These are phyloP conservation scores for Xestia xanthographa DNA, from an alignment of 2,888 invertebrate genomes.

Conservation along the genomic window DNA sequence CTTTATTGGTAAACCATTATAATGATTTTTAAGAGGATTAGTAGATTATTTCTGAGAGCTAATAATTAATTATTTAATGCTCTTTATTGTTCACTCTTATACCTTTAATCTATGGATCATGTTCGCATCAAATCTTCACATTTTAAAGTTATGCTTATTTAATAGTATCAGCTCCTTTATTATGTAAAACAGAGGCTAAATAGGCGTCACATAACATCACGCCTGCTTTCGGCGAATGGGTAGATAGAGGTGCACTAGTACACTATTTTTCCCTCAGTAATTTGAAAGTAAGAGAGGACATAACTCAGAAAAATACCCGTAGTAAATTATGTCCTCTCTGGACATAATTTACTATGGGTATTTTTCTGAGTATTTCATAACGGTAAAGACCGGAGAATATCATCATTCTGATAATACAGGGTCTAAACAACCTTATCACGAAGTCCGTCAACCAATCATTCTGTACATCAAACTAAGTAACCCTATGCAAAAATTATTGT, in stretches of 20 bases:
- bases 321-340: no score
- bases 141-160: background rate
- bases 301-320: no score
- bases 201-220: background rate
- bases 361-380: no score
- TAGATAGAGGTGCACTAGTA: background rate
- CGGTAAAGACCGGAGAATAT: no score
- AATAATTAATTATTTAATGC: background rate
- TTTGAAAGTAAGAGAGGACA: no score
- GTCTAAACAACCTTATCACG: no score
- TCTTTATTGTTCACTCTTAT: background rate
- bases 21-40: background rate
- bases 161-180: background rate
- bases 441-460: no score
- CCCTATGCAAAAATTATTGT: no score
- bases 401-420: no score
- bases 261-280: no score
- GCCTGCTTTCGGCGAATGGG: background rate
- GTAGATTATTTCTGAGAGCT: background rate
- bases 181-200: background rate
- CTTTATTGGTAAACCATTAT: background rate
- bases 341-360: no score
- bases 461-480: no score
- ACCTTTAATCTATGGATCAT: background rate
- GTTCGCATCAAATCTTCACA: background rate